Conservation (phyloP, 1,140 invertebrate genomes). For the Pseudachorutes palmiensis region DNA sequence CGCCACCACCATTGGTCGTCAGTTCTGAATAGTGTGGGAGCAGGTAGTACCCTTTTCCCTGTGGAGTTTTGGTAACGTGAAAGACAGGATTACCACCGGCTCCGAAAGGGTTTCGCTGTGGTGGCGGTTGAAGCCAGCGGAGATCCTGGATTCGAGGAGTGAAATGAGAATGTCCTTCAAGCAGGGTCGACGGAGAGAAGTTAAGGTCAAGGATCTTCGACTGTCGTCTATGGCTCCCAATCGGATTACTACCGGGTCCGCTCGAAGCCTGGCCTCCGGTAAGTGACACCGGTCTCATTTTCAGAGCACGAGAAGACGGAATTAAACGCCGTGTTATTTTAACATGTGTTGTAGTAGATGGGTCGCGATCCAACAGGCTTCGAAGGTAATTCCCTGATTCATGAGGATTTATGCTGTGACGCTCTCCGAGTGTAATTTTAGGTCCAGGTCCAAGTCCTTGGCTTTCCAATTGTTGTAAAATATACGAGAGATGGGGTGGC, state of each 20-base stretch:
- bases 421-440: background rate
- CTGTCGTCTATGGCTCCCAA: background rate
- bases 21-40: background rate
- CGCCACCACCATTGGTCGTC: background rate
- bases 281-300: conserved; percentile 19
- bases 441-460: conserved; percentile 21
- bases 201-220: background rate
- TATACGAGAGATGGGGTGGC: conserved; percentile 29
- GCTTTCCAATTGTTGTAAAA: conserved; percentile 29
- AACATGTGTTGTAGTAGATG: background rate
- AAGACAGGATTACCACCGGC: background rate
- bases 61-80: background rate
- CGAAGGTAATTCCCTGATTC: background rate
- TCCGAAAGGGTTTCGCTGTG: background rate
- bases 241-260: too few relatives aligned
- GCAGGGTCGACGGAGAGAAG: background rate
- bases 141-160: background rate
- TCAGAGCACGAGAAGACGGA: conserved; percentile 21
- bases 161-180: background rate
- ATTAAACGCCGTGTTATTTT: background rate
- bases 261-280: background rate
- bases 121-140: conserved; percentile 1
- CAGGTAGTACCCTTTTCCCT: background rate
- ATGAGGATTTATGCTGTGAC: background rate
- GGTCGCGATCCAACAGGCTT: background rate